These are phyloP conservation scores for Sinonovacula constricta DNA, from an alignment of 1,140 invertebrate genomes.

Conservation along the genomic window DNA sequence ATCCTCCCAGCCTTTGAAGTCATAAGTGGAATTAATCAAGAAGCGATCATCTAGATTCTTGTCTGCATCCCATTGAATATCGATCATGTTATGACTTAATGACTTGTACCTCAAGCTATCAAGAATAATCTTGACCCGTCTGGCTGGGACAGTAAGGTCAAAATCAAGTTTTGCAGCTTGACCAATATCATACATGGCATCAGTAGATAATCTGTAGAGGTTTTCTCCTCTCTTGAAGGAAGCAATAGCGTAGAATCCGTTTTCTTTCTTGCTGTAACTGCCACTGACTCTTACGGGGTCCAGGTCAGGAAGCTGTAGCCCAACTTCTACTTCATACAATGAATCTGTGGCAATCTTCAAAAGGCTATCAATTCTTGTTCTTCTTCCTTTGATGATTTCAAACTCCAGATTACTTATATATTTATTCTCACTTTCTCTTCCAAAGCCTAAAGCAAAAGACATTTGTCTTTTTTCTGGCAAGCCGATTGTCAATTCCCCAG, in stretches of 20 bases:
- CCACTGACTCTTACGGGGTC: slow-evolving; percentile 29
- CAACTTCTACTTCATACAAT: slow-evolving; percentile 38
- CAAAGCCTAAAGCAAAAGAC: slow-evolving; percentile 36
- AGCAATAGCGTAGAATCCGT: slow-evolving; percentile 10
- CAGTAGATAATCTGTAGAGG: slow-evolving; percentile 18
- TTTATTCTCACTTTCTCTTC: slow-evolving; percentile 38
- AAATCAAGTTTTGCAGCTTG: slow-evolving; percentile 13
- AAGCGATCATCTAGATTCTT: slow-evolving; percentile 33
- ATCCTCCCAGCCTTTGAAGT: slow-evolving; percentile 30
- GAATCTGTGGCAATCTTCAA: slow-evolving; percentile 29
- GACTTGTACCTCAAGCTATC: not conserved
- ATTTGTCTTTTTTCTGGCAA: slow-evolving; percentile 34
- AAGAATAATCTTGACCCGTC: slow-evolving; percentile 17
- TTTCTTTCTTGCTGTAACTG: slow-evolving; percentile 8
- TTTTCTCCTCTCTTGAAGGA: slow-evolving; percentile 29
- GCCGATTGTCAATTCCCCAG: slow-evolving; percentile 24
- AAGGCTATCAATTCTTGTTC: slow-evolving; percentile 23
- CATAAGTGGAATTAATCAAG: slow-evolving; percentile 15
- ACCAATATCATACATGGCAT: slow-evolving; percentile 6
- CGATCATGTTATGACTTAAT: slow-evolving; percentile 26
- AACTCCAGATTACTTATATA: slow-evolving; percentile 49
- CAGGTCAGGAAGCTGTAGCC: slow-evolving; percentile 20
- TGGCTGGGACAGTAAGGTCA: slow-evolving; percentile 25
- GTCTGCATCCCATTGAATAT: slow-evolving; percentile 52
- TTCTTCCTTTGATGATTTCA: slow-evolving; percentile 41